Base-by-base conservation (phyloP, 2,888 invertebrate species). In the Tachina lurida region DNA sequence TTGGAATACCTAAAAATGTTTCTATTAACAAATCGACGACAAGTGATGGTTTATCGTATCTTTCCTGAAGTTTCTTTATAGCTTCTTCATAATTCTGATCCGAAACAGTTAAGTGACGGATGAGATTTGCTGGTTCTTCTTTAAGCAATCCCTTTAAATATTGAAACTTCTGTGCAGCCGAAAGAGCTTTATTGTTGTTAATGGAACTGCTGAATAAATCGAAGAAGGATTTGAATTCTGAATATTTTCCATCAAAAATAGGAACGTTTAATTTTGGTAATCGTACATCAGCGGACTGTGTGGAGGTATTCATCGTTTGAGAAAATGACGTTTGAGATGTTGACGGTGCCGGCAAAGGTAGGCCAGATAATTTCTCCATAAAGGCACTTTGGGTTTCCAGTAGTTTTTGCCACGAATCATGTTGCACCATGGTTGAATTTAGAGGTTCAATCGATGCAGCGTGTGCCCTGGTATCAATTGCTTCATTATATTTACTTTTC, bases 31-130 rank as follows among this genome's bases (percentile, higher is more conserved):
- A 81, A 54, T 86, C 54, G 13, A 77, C 73, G 12, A 85, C 81
- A 31, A 87, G 70, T n/a, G 74, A 68, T 9, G 74, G 80, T 22
- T 80, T 74, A 58, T 87, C 83, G 45, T 76, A 85, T 22, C 83
- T 47, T 58, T 84, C 45, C 43, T 83, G 31, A 31, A 31, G 31
- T 31, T 65, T 74, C 13, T 78, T 78, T 17, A 76, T 71, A 1
- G 76, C 79, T 73, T 85, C 83, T 41, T 68, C 31, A 31, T 31
- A 31, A 31, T 31, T 31, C 31, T 31, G 31, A 31, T 31, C 31
- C 31, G 31, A 31, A 31, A 7, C 31, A 31, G 31, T 31, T 31
- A 31, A 31, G 31, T 31, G 75, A 10, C 74, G 73, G 13, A 85
- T 71, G 19, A 85, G 71, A 47, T 58, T 79, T 4, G 67, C 71